Evolutionary conservation across 2,888 invertebrate species (phyloP).

Genomic region (Blera fallax): DNA sequence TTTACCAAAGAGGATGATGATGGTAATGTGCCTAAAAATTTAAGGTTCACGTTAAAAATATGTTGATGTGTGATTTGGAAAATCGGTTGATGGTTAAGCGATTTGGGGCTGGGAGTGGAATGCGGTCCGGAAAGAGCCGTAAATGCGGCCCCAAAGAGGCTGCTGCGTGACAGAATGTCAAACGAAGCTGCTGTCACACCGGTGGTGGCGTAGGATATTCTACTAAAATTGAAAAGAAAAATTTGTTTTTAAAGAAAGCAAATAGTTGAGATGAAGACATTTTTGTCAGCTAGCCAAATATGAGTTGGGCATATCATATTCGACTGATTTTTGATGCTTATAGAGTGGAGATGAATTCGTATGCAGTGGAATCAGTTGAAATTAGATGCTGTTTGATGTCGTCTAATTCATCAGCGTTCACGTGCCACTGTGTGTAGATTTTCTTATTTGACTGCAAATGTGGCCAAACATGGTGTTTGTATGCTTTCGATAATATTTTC

Average conservation of each 20-base stretch:
- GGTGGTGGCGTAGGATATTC: constrained; percentile 14
- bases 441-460: too few species aligned
- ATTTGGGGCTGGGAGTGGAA: neutral
- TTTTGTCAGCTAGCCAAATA: constrained; percentile 32
- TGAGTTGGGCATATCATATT: neutral
- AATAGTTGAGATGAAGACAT: constrained; percentile 2
- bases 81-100: neutral
- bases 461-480: neutral
- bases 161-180: constrained; percentile 24
- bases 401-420: too few species aligned
- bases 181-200: constrained; percentile 43
- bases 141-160: neutral
- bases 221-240: neutral
- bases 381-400: too few species aligned
- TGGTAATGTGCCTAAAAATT: constrained; percentile 39
- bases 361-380: neutral
- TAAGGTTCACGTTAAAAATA: constrained; percentile 33
- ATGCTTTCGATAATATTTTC: neutral
- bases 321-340: neutral
- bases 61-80: constrained; percentile 10
- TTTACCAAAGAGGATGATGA: constrained; percentile 35
- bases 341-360: too few species aligned
- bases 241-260: neutral
- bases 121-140: neutral
- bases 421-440: too few species aligned